Evolutionary conservation across 2,888 invertebrate genomes (phyloP), one percentile per base, ranked within the genome.

Genomic region (Hymenopus coronatus): DNA sequence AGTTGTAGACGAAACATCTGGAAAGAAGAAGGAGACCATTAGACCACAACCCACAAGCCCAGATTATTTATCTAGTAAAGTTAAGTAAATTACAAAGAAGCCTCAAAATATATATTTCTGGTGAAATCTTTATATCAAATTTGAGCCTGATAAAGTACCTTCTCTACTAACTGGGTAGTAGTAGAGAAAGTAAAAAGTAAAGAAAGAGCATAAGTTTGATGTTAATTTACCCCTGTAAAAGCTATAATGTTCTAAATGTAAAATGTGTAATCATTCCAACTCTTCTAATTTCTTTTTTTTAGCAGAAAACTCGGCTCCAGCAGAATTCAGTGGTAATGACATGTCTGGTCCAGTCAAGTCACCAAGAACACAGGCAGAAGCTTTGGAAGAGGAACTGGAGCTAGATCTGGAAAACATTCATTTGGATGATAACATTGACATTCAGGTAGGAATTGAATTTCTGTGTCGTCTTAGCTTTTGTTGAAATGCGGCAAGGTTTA

Each of bases 401-500:
- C 96, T 96, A 90, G 98, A 98, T 92, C 93, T 97, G 87, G 98
- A 98, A 93, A 95, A 98, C 88, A 97, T 98, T 91, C 97, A 96
- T 91, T 95, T 97, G 91, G 96, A 96, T 91, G 97, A 97, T 90
- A 95, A 95, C 92, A 96, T 97, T 91, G 97, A 97, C 92, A 95
- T 96, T 89, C 95, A 95, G 93, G 97, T 96, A 93, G 81, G 20
- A 28, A 87, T 1, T 83, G 25, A 27, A 82, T 25, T 85, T 27
- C 33, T 28, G 8, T 20, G 46, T 27, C 12, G 27, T 70, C 1
- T 20, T 12, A 40, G 12, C 40, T 40, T 40, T 40, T 40, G 1
- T 12, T 40, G 40, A 12, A 40, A 40, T 40, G 9, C 12, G 12
- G 8, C 25, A 28, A n/a, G 25, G n/a, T 40, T 88, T 28, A 83